phyloP scores from a whole-genome alignment of 2,797 vertebrate genomes.

The Hypotaenidia philippensis region DNA sequence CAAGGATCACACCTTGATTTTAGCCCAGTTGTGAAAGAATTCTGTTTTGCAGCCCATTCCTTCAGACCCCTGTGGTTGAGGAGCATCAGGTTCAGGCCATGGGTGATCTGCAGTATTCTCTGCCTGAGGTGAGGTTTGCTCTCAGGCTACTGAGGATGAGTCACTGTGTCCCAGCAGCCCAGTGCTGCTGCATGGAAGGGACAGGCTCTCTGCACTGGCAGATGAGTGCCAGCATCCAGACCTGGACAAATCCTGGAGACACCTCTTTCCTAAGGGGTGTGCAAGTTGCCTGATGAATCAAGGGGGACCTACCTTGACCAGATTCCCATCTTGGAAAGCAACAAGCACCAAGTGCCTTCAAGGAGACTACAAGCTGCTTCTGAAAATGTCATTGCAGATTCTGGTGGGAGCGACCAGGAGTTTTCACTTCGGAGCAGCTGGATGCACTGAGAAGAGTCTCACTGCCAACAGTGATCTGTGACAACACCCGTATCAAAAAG shows the following conservation, averaged over 20 bases:
- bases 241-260: not conserved
- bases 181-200: not conserved
- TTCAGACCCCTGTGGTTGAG: not conserved
- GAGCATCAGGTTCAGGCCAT: not conserved
- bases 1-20: not conserved
- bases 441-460: slow-evolving; percentile 67
- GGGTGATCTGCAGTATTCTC: not conserved
- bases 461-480: slow-evolving; percentile 86
- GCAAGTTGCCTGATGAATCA: not conserved
- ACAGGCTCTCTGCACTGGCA: not conserved
- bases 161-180: not conserved
- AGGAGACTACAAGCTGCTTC: not conserved
- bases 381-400: slow-evolving; percentile 80
- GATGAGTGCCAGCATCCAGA: not conserved
- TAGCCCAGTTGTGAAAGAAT: not conserved
- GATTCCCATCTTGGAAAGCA: not conserved
- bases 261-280: not conserved
- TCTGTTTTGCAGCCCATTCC: not conserved
- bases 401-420: slow-evolving; percentile 86
- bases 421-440: slow-evolving; percentile 84
- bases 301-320: not conserved
- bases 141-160: not conserved
- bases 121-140: not conserved
- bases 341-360: not conserved
- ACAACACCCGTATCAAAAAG: slow-evolving; percentile 86